phyloP scores from a whole-genome alignment of 1,140 invertebrate genomes.

The Drosophila miranda region DNA sequence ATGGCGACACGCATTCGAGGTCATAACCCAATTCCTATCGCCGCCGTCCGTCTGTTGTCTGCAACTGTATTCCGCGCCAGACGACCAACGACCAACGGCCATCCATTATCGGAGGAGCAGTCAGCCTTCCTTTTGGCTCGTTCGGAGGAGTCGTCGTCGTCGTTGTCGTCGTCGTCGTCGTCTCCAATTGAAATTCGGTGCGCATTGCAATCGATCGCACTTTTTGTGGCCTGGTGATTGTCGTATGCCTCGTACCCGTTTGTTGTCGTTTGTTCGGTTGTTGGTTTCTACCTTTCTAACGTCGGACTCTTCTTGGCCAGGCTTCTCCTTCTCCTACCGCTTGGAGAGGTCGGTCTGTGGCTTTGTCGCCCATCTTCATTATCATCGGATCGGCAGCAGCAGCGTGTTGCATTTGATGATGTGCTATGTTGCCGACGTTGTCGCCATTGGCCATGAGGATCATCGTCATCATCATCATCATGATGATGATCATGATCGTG shows the following conservation, averaged over 20 bases:
- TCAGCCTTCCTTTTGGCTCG: conserved; percentile 9
- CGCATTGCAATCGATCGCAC: conserved; percentile 78
- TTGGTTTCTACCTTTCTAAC: conserved; percentile 64
- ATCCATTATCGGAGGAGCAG: conserved; percentile 41
- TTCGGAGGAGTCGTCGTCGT: conserved; percentile 14
- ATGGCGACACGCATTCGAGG: conserved; percentile 79
- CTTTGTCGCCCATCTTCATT: conserved; percentile 77
- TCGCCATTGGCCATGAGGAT: conserved; percentile 6
- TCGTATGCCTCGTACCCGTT: conserved; percentile 28
- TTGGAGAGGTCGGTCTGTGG: conserved; percentile 40
- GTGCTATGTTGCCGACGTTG: conserved; percentile 27
- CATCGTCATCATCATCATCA: not conserved
- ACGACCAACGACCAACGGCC: not conserved
- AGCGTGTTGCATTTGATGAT: conserved; percentile 63
- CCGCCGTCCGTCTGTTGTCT: conserved; percentile 38
- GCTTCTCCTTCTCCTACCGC: not conserved
- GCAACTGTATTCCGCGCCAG: conserved; percentile 54
- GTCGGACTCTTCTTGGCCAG: conserved; percentile 25
- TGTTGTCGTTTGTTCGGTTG: not conserved
- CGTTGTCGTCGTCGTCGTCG: conserved; percentile 19
- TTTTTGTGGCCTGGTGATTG: conserved; percentile 66
- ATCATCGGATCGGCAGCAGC: conserved; percentile 47
- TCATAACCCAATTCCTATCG: conserved; percentile 80
- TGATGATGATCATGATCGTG: conserved; percentile 9
- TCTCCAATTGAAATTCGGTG: conserved; percentile 74